Evolutionary conservation across 2,113 vertebrate genomes (phyloP).

Genomic region (Gallinago jamesoni): DNA sequence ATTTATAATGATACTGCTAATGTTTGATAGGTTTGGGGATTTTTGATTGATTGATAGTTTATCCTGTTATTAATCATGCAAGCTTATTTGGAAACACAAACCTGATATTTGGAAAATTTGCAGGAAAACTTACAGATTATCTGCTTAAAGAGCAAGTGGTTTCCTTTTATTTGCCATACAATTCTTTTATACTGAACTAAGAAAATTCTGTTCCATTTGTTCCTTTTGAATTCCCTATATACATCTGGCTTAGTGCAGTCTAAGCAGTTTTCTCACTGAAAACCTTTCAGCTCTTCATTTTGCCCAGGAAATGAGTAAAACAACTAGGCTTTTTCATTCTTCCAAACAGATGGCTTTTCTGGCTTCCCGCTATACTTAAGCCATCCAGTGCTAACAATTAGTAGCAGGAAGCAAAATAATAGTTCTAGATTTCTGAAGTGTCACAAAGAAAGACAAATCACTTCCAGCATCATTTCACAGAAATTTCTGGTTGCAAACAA

Average conservation of each 20-base stretch:
- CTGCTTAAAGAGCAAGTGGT: background rate
- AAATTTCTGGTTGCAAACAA: background rate
- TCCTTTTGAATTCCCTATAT: slow-evolving; percentile 17
- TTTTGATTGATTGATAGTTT: background rate
- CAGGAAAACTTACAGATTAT: background rate
- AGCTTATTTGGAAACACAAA: background rate
- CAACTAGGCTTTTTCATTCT: slow-evolving; percentile 65
- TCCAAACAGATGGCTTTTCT: slow-evolving; percentile 69
- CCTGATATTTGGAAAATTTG: background rate
- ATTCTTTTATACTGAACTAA: slow-evolving; percentile 1
- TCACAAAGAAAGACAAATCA: background rate
- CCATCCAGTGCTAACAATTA: slow-evolving; percentile 54
- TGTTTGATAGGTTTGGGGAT: background rate
- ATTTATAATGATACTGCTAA: background rate
- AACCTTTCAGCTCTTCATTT: slow-evolving; percentile 66
- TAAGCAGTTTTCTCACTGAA: slow-evolving; percentile 68
- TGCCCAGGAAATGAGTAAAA: slow-evolving; percentile 70
- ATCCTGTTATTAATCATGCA: background rate
- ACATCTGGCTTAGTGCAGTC: slow-evolving; percentile 64
- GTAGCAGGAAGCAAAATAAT: slow-evolving; percentile 56
- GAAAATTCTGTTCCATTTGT: slow-evolving; percentile 27
- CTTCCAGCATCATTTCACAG: background rate
- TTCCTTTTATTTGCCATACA: background rate
- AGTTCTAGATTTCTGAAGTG: slow-evolving; percentile 32
- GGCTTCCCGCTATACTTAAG: slow-evolving; percentile 49